A percentile compares a stretch with the other conserved stretches of the same genome.
Conservation (phyloP, 2,888 invertebrate species). For the Pterostichus niger region DNA sequence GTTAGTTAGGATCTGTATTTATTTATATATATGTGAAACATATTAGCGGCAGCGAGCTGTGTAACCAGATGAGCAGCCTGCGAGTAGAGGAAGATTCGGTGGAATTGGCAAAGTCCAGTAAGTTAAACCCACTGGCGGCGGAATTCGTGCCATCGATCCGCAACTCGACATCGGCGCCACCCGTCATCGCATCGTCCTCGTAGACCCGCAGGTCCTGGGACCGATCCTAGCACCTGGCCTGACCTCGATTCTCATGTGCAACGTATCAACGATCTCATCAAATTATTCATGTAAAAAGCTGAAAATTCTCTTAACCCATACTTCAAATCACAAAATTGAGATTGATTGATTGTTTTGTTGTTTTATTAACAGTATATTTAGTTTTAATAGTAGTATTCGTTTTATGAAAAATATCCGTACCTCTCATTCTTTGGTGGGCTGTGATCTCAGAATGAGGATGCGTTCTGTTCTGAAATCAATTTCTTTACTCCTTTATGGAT, state of each 20-base stretch:
- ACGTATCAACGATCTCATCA: conserved; percentile 62
- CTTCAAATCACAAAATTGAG: conserved; percentile 42
- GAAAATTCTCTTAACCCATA: conserved; percentile 29
- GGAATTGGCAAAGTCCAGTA: conserved; percentile 81
- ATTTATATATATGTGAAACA: background rate
- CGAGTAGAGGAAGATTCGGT: conserved; percentile 69
- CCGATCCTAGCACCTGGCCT: conserved; percentile 13
- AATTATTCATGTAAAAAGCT: conserved; percentile 30
- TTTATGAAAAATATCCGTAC: conserved; percentile 41
- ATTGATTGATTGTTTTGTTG: conserved; percentile 61
- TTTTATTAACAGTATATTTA: conserved; percentile 58
- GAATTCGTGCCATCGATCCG: conserved; percentile 85
- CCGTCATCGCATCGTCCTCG: conserved; percentile 46
- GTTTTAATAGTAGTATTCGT: conserved; percentile 41
- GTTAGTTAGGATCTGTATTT: background rate
- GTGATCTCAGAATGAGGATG: conserved; percentile 57
- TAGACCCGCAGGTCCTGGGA: conserved; percentile 41
- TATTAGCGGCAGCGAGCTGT: conserved; percentile 59
- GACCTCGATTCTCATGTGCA: conserved; percentile 51
- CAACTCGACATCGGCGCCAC: conserved; percentile 23
- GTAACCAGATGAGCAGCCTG: conserved; percentile 72
- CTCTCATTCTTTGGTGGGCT: conserved; percentile 61
- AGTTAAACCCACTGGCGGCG: conserved; percentile 90
- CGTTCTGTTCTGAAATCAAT: conserved; percentile 48
- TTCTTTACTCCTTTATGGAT: conserved; percentile 28